Evolutionary conservation across 2,797 vertebrate genomes (phyloP).

Genomic region (Corythornis leucogaster): DNA sequence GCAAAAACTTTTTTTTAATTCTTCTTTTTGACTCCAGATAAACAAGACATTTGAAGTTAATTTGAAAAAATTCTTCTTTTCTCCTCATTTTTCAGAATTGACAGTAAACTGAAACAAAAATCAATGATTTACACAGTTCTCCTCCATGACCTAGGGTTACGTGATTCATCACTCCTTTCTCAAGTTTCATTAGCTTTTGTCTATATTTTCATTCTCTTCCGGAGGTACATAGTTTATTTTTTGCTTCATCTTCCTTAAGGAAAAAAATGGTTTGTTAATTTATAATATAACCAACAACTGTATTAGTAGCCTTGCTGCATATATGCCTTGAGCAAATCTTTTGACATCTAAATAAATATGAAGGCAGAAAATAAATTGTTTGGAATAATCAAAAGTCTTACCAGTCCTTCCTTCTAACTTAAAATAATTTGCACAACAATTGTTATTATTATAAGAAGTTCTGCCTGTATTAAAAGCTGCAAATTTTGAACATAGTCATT

Average conservation of each 20-base stretch:
- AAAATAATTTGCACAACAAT: neutral
- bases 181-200: neutral
- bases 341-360: neutral
- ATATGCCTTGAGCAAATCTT: neutral
- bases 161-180: slow-evolving; percentile 19
- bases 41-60: neutral
- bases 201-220: neutral
- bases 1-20: neutral
- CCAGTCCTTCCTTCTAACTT: neutral
- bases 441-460: neutral
- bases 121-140: neutral
- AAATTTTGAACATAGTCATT: neutral
- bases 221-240: neutral
- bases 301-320: neutral
- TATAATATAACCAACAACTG: neutral
- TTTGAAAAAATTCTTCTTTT: neutral
- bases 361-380: neutral
- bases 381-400: neutral
- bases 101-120: neutral
- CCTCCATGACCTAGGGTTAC: neutral
- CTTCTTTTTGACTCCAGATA: neutral
- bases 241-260: neutral
- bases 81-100: neutral
- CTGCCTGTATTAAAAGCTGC: neutral
- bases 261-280: slow-evolving; percentile 2